Conservation (phyloP, 2,888 invertebrate genomes). For the Luffia ferchaultella region DNA sequence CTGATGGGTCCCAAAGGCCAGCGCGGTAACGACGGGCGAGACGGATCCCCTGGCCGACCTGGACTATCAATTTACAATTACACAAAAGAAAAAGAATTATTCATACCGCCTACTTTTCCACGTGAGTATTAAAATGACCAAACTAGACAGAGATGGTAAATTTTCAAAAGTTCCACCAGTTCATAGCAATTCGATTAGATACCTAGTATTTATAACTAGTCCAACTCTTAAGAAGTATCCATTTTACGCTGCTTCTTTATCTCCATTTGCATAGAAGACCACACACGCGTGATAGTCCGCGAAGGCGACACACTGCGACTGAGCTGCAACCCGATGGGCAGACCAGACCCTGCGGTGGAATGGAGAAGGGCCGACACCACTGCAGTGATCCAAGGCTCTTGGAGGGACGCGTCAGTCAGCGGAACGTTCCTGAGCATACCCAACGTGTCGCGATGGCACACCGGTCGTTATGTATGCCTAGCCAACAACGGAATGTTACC, state of each 20-base stretch:
- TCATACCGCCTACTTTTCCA: conserved; percentile 87
- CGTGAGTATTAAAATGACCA: conserved; percentile 27
- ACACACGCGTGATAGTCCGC: conserved; percentile 73
- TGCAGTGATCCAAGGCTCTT: conserved; percentile 54
- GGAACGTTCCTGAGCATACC: conserved; percentile 83
- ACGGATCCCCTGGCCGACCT: conserved; percentile 81
- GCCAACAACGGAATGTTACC: conserved; percentile 91
- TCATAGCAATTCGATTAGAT: not conserved
- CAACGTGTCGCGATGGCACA: conserved; percentile 71
- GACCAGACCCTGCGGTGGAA: conserved; percentile 78
- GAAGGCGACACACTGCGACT: conserved; percentile 86
- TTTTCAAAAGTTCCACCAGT: not conserved
- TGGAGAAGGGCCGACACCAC: conserved; percentile 76
- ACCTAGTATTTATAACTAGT: not conserved
- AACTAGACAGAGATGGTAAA: too few relatives aligned
- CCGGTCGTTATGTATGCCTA: conserved; percentile 78
- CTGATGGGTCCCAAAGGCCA: conserved; percentile 74
- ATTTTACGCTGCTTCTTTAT: too few relatives aligned
- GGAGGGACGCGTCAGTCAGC: conserved; percentile 73
- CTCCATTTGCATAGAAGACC: conserved; percentile 45
- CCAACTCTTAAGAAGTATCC: not conserved
- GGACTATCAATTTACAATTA: conserved; percentile 82
- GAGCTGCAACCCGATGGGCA: conserved; percentile 81
- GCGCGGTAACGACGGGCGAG: conserved; percentile 75
- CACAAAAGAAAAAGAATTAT: conserved; percentile 72